Evolutionary conservation across 2,888 invertebrate genomes (phyloP).

Genomic region (Caradrina clavipalpis): DNA sequence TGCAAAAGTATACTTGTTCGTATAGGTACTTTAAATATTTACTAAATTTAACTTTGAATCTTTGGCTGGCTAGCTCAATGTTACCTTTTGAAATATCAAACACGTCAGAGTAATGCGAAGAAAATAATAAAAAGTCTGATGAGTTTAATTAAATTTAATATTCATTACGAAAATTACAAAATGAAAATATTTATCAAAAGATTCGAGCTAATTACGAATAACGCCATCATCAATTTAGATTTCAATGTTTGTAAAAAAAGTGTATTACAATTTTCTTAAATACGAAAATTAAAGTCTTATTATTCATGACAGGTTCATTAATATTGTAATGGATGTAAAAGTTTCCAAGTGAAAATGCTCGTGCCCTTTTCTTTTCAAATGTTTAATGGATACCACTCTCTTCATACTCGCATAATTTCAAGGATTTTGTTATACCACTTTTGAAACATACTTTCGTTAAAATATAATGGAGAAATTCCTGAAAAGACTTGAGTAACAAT

Average conservation of each 20-base stretch:
- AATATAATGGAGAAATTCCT: not conserved
- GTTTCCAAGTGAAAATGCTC: slow-evolving; percentile 48
- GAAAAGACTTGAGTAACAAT: not conserved
- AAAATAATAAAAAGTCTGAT: not conserved
- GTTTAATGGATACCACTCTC: slow-evolving; percentile 42
- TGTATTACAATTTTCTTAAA: slow-evolving; percentile 2
- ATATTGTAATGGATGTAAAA: slow-evolving; percentile 58
- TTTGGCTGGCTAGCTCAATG: not conserved
- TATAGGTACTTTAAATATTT: not conserved
- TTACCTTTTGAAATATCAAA: not conserved
- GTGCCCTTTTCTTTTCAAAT: slow-evolving; percentile 56
- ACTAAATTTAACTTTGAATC: too few species aligned
- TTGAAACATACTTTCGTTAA: slow-evolving; percentile 8
- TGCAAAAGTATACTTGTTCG: not conserved
- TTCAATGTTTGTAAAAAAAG: slow-evolving; percentile 8
- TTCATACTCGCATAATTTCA: slow-evolving; percentile 38
- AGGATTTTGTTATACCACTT: slow-evolving; percentile 11
- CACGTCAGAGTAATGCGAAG: too few species aligned
- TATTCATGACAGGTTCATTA: slow-evolving; percentile 56
- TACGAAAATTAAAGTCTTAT: slow-evolving; percentile 26
- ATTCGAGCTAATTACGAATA: slow-evolving; percentile 6
- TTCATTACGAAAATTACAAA: slow-evolving; percentile 1
- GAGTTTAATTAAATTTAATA: slow-evolving; percentile 21
- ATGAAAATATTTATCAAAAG: not conserved
- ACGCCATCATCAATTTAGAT: slow-evolving; percentile 23